These are phyloP conservation scores for Eudasyphora cyanicolor DNA, from an alignment of 2,888 invertebrate genomes.

Conservation along the genomic window DNA sequence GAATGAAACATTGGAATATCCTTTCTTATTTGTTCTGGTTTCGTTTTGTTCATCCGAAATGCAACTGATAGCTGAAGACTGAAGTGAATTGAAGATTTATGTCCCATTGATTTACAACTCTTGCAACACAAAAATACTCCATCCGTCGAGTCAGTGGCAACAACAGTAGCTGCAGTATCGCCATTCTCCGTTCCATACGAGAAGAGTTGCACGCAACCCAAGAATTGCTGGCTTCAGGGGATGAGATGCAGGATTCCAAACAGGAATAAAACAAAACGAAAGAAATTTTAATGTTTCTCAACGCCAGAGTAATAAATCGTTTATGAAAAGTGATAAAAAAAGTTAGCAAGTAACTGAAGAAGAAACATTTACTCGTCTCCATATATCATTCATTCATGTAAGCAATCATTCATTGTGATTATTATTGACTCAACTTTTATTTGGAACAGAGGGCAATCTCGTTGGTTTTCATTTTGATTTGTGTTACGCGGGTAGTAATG, in stretches of 20 bases:
- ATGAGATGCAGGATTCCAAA: neutral
- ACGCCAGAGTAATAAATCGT: slow-evolving; percentile 56
- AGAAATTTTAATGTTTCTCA: slow-evolving; percentile 38
- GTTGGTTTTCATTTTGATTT: neutral
- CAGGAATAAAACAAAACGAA: slow-evolving; percentile 3
- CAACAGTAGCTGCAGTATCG: neutral
- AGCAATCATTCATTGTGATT: slow-evolving; percentile 44
- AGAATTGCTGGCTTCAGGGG: neutral
- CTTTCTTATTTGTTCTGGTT: neutral
- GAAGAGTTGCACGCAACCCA: slow-evolving; percentile 6
- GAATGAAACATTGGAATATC: no score
- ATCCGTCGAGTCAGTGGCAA: slow-evolving; percentile 1
- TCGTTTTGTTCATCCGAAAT: slow-evolving; percentile 34
- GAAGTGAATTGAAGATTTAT: slow-evolving; percentile 56
- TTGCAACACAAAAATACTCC: slow-evolving; percentile 23
- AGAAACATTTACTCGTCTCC: neutral
- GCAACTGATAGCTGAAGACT: slow-evolving; percentile 43
- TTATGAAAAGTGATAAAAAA: slow-evolving; percentile 51
- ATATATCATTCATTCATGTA: slow-evolving; percentile 38
- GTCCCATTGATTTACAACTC: slow-evolving; percentile 58
- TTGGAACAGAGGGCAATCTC: neutral
- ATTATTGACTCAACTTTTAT: slow-evolving; percentile 33
- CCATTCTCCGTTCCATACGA: no score
- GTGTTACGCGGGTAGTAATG: no score
- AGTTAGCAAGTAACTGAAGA: slow-evolving; percentile 14